A percentile compares a stretch with the other conserved stretches of the same genome.
Evolutionary conservation across 2,888 invertebrate species (phyloP).

Genomic region (Coecobrya sp.): DNA sequence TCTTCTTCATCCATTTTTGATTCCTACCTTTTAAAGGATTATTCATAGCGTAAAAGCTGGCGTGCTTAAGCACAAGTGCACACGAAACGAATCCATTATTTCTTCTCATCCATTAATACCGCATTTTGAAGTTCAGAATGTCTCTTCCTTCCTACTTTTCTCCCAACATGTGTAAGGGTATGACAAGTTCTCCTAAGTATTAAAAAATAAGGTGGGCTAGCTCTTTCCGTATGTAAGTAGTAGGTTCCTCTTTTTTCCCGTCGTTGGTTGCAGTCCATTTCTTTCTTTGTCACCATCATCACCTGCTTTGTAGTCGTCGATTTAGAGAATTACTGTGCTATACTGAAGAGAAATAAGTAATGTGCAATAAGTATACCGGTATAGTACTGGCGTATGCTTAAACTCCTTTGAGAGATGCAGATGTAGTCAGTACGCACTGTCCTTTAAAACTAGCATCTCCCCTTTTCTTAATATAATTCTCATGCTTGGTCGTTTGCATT

Average conservation of each 20-base stretch:
- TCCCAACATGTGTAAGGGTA: not conserved
- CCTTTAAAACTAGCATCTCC: not conserved
- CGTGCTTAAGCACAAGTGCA: constrained; percentile 56
- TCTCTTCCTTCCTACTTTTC: constrained; percentile 22
- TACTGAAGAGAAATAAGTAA: constrained; percentile 3
- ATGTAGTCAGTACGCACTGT: not conserved
- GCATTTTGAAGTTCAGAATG: constrained; percentile 22
- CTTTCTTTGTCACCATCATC: constrained; percentile 48
- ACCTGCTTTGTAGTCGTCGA: constrained; percentile 39
- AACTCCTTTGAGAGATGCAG: constrained; percentile 24
- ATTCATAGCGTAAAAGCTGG: constrained; percentile 53
- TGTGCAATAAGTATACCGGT: not conserved
- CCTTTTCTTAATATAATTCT: not conserved
- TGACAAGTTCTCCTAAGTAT: not conserved
- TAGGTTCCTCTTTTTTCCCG: not conserved
- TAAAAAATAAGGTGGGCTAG: constrained; percentile 25
- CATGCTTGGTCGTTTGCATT: constrained; percentile 39
- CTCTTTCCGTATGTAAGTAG: too few species aligned
- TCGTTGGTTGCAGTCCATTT: not conserved
- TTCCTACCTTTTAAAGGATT: constrained; percentile 71
- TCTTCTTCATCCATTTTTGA: constrained; percentile 23
- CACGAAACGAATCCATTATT: constrained; percentile 65
- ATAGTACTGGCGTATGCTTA: not conserved
- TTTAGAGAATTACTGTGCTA: constrained; percentile 8
- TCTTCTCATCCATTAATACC: constrained; percentile 32